phyloP scores from a whole-genome alignment of 35 echinoderm and acorn worm genomes.

The Amphiura filiformis region DNA sequence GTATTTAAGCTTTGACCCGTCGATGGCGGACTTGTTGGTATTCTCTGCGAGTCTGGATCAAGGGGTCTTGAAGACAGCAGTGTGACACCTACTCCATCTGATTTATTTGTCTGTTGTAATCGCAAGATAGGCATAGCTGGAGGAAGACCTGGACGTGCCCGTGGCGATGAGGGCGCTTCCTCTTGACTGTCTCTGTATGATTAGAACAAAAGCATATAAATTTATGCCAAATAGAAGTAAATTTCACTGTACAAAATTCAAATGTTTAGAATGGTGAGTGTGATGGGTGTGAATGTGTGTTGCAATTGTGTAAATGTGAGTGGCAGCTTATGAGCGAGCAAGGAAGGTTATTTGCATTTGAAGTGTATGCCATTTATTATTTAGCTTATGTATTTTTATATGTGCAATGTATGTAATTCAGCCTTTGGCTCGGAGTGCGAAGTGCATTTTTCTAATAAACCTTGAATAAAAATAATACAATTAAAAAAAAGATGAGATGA shows the following conservation, averaged over 20 bases:
- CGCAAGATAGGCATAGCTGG: slow-evolving; percentile 95
- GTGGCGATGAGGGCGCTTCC: slow-evolving; percentile 1
- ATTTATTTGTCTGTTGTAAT: slow-evolving; percentile 1
- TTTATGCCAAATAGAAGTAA: not conserved
- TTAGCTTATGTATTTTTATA: no score
- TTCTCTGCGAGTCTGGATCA: not conserved
- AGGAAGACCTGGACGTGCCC: slow-evolving; percentile 59
- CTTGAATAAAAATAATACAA: no score
- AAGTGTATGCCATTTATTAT: no score
- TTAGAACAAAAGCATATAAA: not conserved
- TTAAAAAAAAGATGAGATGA: no score
- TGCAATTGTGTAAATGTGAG: no score
- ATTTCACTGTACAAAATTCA: not conserved
- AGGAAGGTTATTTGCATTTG: no score
- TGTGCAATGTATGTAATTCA: no score
- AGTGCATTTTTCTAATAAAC: no score
- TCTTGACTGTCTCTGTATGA: not conserved
- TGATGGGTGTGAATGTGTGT: no score
- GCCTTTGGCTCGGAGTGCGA: no score
- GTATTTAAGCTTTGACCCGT: no score
- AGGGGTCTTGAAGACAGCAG: slow-evolving; percentile 39
- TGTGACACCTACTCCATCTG: slow-evolving; percentile 52
- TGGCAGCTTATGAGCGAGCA: no score
- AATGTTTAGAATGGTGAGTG: not conserved
- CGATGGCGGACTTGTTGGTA: not conserved